Evolutionary conservation across 2,113 vertebrate species (phyloP).

Genomic region (Ceratotherium simum): DNA sequence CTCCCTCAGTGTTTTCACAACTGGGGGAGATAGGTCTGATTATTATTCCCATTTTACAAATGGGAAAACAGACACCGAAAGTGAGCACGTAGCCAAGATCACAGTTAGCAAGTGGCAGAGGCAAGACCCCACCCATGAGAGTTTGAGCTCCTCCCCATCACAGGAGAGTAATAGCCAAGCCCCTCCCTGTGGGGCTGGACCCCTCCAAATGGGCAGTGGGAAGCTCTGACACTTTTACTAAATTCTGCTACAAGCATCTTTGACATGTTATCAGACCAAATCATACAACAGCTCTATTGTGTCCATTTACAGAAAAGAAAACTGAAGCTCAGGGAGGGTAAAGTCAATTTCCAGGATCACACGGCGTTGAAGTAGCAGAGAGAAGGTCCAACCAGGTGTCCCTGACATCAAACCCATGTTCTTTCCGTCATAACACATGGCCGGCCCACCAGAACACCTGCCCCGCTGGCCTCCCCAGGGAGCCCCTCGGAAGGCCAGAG

Average conservation of each 20-base stretch:
- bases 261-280: background rate
- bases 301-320: background rate
- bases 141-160: background rate
- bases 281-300: background rate
- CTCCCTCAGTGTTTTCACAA: background rate
- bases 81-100: background rate
- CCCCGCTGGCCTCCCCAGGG: fast-evolving
- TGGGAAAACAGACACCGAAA: background rate
- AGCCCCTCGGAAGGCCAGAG: background rate
- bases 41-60: background rate
- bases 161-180: no score
- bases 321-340: background rate
- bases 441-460: fast-evolving
- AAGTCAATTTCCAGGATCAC: background rate
- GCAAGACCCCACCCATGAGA: background rate
- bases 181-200: background rate
- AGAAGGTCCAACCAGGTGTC: background rate
- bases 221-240: background rate
- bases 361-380: background rate
- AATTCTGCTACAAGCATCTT: background rate
- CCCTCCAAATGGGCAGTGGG: background rate
- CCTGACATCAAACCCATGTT: background rate
- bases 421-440: no score
- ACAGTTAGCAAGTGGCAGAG: background rate
- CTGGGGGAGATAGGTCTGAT: background rate